A percentile compares a stretch with the other conserved stretches of the same genome.
phyloP scores from a whole-genome alignment of 2,797 vertebrate species.

The Sebastes variabilis region DNA sequence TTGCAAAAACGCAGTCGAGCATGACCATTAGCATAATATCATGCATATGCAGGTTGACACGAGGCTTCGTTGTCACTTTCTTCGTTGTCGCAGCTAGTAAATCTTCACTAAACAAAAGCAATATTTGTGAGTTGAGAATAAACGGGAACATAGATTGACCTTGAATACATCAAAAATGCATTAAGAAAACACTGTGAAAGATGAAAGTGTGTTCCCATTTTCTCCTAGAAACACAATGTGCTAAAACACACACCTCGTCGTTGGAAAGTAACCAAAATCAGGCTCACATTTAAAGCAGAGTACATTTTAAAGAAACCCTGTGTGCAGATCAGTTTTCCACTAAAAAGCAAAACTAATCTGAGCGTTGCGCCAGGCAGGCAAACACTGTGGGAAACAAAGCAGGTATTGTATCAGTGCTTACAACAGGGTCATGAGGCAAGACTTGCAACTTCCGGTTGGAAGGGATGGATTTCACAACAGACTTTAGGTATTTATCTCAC shows the following conservation, averaged over 20 bases:
- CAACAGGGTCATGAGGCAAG: constrained; percentile 65
- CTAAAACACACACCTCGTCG: constrained; percentile 1
- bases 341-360: constrained; percentile 63
- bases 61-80: constrained; percentile 22
- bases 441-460: constrained; percentile 50
- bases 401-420: constrained; percentile 68
- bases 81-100: neutral
- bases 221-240: neutral
- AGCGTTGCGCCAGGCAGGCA: constrained; percentile 42
- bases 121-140: neutral
- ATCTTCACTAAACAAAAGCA: neutral
- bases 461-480: constrained; percentile 58
- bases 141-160: neutral
- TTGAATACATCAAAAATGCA: constrained; percentile 21
- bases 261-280: constrained; percentile 2
- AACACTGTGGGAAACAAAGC: constrained; percentile 70
- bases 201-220: neutral
- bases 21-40: constrained; percentile 55
- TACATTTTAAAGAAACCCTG: constrained; percentile 26
- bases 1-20: constrained; percentile 38
- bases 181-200: neutral
- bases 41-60: constrained; percentile 45
- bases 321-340: constrained; percentile 36
- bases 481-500: constrained; percentile 31
- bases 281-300: constrained; percentile 3